Evolutionary conservation across 37 sponge, comb jelly and placozoan genomes (phyloP), one percentile per base, ranked within the genome.

Genomic region (Aplysina aerophoba): DNA sequence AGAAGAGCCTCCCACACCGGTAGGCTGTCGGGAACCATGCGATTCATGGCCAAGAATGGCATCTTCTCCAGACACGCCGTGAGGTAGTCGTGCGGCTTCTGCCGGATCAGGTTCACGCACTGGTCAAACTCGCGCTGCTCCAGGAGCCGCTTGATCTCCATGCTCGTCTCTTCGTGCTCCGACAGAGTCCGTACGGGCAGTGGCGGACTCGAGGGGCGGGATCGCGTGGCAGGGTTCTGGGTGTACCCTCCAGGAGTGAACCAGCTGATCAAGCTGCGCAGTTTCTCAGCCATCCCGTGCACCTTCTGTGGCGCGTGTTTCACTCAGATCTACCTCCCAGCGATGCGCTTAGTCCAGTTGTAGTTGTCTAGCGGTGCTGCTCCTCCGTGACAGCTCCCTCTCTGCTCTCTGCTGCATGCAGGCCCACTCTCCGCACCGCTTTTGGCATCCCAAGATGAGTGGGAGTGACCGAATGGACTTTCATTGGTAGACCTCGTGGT

Each of bases 1-100:
- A 93, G 85, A 15, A 93, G 85, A 17, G 83, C 88, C 79, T 93
- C 93, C 93, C 93, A 93, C 12, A 93, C 58, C 6, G 85, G 88
- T 22, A 93, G 87, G 22, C 81, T 64, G 5, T 87, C 65, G 22
- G 93, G 93, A 0, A 93, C 80, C 4, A 66, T 65, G 20, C 59
- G 25, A 65, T 93, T 93, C 39, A 93, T 82, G 16, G 78, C 34
- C 44, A 81, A 73, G 79, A 93, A 87, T 30, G 93, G 93, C 50
- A 93, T 90, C 22, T 84, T 89, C 69, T 81, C 85, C 53, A 93
- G 58, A 50, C 93, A 93, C 38, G 71, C 56, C 15, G 64, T 65
- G n/a, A 93, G 39, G 79, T 73, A 87, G 50, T 75, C 79, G 36
- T 64, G 71, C 3, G 89, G 61, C 54, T 73, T 77, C 66, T 88